Evolutionary conservation across 2,797 vertebrate species (phyloP), one percentile per base, ranked within the genome.

Genomic region (Cyclopterus lumpus): DNA sequence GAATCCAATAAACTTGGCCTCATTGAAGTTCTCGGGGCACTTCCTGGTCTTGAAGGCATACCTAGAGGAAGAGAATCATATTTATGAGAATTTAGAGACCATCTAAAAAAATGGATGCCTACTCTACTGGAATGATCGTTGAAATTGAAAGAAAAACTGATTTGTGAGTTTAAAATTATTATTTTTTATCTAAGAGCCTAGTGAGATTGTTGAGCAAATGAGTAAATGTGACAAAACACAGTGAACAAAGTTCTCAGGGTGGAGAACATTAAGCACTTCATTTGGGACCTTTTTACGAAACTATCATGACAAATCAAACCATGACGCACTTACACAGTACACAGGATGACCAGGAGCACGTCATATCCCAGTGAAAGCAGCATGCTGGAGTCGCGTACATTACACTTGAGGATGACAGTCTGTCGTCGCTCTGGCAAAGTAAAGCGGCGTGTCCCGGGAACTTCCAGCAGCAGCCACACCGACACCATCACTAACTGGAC

Each of bases 31-130:
- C 93, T 99, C 98, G 0, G 98, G 98, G 89, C 98, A 99, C 92
- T 99, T 99, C 91, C 97, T 97, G 90, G 98, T 99, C 94, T 99
- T 99, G 94, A 99, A 99, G 91, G 98, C 98, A 80, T 99, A 94
- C 90, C 93, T 94, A 26, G 0, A 68, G 30, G 12, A 18, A 77
- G 18, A 83, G 2, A 79, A 64, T 34, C 18, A n/a, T 18, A 68
- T 77, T 54, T 62, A 2, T 40, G 12, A 68, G 80, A 20, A 34
- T 16, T 59, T 3, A 44, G 18, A 68, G 5, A 44, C 2, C 34
- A 38, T 22, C 20, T 44, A 1, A 69, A 26, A 3, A 14, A 44
- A 12, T 12, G 5, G 46, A 62, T 30, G 48, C 30, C 20, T 57
- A 20, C 0, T 42, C 4, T 10, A 16, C 1, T 8, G 2, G 36